These are phyloP conservation scores for Cebus imitator DNA, from an alignment of 2,113 vertebrate species.

Conservation along the genomic window DNA sequence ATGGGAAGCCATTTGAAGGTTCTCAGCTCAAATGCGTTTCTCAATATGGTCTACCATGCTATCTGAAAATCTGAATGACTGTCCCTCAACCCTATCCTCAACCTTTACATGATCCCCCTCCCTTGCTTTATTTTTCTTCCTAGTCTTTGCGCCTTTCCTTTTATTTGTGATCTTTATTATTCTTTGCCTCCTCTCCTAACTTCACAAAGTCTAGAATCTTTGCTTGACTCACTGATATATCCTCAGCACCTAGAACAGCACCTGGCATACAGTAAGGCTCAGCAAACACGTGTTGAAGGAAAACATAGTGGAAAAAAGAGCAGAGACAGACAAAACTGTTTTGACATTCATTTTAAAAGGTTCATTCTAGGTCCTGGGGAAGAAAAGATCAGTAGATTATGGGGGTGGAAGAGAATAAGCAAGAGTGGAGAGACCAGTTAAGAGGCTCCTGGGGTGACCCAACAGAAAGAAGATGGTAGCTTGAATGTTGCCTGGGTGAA, in stretches of 20 bases:
- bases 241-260: background rate
- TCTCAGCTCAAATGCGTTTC: background rate
- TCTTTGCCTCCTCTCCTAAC: background rate
- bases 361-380: background rate
- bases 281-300: background rate
- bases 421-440: background rate
- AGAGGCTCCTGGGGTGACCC: background rate
- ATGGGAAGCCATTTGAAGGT: background rate
- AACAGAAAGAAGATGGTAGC: background rate
- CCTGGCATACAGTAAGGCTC: background rate
- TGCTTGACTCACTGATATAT: background rate
- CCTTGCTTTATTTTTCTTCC: background rate
- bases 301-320: background rate
- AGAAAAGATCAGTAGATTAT: background rate
- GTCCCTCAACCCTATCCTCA: background rate
- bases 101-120: accelerated
- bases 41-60: background rate
- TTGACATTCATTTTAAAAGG: background rate
- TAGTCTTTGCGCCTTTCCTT: background rate
- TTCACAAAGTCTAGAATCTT: background rate
- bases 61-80: background rate
- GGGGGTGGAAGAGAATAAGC: background rate
- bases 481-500: background rate
- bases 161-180: background rate
- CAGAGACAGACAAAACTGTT: background rate